Base-by-base conservation (phyloP, 1,140 invertebrate species). In the Tetragnatha versicolor region DNA sequence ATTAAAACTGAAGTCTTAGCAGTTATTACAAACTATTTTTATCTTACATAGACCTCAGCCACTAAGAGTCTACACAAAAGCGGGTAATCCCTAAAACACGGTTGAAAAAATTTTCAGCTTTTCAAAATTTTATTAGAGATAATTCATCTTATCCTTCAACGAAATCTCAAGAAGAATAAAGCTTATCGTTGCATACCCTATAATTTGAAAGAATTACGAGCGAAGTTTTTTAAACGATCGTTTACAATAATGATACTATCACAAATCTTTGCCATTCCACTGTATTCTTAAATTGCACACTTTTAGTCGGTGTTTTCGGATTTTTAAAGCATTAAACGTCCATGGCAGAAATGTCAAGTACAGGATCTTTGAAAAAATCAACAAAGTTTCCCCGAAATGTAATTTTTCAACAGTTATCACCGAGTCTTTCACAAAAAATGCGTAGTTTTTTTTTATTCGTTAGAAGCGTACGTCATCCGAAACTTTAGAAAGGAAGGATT, bases 401-500 rank as follows among this genome's bases (percentile, higher is more conserved):
- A 35, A 29, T 61, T 61, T 35, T 61, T 31, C 58, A 4, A 12
- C 17, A 29, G 2, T 27, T 7, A 58, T 17, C 55, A 58, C 51
- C 17, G 31, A 58, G 35, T 58, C 22, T 58, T 58, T 58, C 29
- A 42, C 39, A 61, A 4, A 53, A 61, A 61, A 61, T 35, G 37
- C 29, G 14, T 22, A 20, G 33, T 12, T 68, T 51, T 49, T 51
- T 68, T 47, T 14, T 49, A 29, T 17, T 35, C 22, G 27, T 1
- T 22, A 9, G 17, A 45, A 35, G 53, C 4, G 20, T 69, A 37
- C 17, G 33, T 22, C 25, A 35, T 29, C 51, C 27, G 31, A 20
- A 39, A 60, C 53, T 73, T 58, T 60, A 60, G 60, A 73, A 60
- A 42, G 60, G 31, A 31, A 33, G 53, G 69, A 73, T 73, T 73